These are phyloP conservation scores for Scaptomyza reducta DNA, from an alignment of 2,888 invertebrate species.

Conservation along the genomic window DNA sequence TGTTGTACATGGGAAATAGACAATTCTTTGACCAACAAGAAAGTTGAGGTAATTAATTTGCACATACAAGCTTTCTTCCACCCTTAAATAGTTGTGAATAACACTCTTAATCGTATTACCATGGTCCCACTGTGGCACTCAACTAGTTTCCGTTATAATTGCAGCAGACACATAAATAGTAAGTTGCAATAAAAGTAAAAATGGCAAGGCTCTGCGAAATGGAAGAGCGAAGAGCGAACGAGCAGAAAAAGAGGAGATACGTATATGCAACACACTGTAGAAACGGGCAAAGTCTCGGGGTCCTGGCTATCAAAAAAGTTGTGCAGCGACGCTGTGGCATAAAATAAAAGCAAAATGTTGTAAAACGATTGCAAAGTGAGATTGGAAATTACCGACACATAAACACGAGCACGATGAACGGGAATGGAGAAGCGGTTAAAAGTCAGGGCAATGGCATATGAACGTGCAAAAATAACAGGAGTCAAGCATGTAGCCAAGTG, in stretches of 20 bases:
- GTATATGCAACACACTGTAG: conserved; percentile 31
- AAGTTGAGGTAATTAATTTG: conserved; percentile 7
- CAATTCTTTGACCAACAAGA: background rate
- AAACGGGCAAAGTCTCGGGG: conserved; percentile 24
- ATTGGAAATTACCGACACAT: conserved; percentile 82
- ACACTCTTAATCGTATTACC: background rate
- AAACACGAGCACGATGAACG: conserved; percentile 40
- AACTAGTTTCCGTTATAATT: conserved; percentile 80
- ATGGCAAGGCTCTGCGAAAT: conserved; percentile 20
- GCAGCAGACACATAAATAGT: conserved; percentile 82
- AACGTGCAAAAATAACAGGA: conserved; percentile 74
- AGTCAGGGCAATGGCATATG: conserved; percentile 37
- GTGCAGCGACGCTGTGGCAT: conserved; percentile 66
- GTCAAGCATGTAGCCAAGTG: conserved; percentile 59
- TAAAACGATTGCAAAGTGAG: conserved; percentile 81
- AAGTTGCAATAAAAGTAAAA: conserved; percentile 70
- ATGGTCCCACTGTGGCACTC: conserved; percentile 67
- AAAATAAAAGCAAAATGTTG: conserved; percentile 79
- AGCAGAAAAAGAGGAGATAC: conserved; percentile 10
- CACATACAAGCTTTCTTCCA: background rate
- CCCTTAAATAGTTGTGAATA: background rate
- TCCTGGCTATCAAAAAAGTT: conserved; percentile 65
- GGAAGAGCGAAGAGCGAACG: conserved; percentile 3
- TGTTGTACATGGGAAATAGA: background rate
- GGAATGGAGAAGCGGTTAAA: background rate